A percentile compares a stretch with the other conserved stretches of the same genome.
phyloP scores from a whole-genome alignment of 2,888 invertebrate species.

The Ophonus ardosiacus region DNA sequence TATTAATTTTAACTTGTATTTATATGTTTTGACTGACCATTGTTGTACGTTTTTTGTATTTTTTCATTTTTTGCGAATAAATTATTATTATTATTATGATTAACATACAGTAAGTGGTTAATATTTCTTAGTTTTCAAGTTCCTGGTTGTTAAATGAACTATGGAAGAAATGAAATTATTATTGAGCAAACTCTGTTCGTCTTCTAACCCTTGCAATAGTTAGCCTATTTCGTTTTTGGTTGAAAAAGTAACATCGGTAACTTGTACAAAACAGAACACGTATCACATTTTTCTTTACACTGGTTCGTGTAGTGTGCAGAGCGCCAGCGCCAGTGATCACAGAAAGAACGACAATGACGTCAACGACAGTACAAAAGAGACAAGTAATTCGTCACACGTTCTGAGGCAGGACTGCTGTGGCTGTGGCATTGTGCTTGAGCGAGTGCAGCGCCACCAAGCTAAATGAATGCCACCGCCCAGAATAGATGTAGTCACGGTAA shows the following conservation, averaged over 20 bases:
- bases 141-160: too few species aligned
- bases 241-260: background rate
- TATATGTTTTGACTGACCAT: too few species aligned
- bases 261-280: slow-evolving; percentile 20
- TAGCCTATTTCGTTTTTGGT: background rate
- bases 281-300: slow-evolving; percentile 18
- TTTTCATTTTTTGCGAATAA: too few species aligned
- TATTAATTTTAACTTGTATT: too few species aligned
- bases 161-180: too few species aligned
- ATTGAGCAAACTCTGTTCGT: background rate
- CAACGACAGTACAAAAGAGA: slow-evolving; percentile 45
- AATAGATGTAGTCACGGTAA: slow-evolving; percentile 54
- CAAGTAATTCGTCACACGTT: slow-evolving; percentile 61
- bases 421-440: background rate
- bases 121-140: too few species aligned
- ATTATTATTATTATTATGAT: too few species aligned
- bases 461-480: background rate
- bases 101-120: too few species aligned
- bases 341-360: slow-evolving; percentile 39
- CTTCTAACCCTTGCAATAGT: background rate
- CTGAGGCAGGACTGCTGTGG: background rate
- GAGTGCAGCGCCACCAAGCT: background rate
- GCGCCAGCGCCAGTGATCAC: background rate
- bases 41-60: too few species aligned
- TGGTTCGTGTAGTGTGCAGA: background rate